Base-by-base conservation (phyloP, 1,140 invertebrate species). In the Bradynema listronoti region DNA sequence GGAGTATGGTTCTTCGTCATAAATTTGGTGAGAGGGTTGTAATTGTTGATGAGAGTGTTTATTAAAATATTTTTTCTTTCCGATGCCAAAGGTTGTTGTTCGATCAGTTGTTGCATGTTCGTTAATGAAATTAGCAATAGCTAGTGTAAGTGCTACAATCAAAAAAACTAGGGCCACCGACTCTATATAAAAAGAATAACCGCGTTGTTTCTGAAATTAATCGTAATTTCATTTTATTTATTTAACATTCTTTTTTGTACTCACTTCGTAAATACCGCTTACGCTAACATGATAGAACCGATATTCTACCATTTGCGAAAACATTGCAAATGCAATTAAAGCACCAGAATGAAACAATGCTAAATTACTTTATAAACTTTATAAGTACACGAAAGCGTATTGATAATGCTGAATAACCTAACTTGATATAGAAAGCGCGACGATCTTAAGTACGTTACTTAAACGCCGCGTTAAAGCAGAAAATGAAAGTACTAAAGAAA, bases 221-320 rank as follows among this genome's bases (percentile, higher is more conserved):
- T 57, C 1, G 19, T 25, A 61, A n/a, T n/a, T n/a, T n/a, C n/a
- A n/a, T 39, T 14, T 39, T 19, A 39, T 39, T 14, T 14, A 14
- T 54, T 2, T 29, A 57, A 2, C n/a, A n/a, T n/a, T n/a, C n/a
- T n/a, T 66, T 24, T 69, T 7, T 2, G 11, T 53, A 69, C 50
- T 6, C 7, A 66, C 64, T 51, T 69, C 67, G 41, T 69, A 69
- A 27, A 73, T 69, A 36, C 67, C 67, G 56, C 56, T 61, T 32
- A 69, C 67, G 36, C 36, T 54, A 43, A 73, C 67, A 51, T 69
- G 69, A 41, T 53, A 69, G 24, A 69, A 69, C 22, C 67, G 56
- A 56, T 69, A 69, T 66, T 69, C 67, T 4, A 69, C 67, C 65
- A 69, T 73, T 46, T 69, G 67, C n/a, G 67, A 68, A 19, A 69